Evolutionary conservation across 2,888 invertebrate species (phyloP), one percentile per base, ranked within the genome.

Genomic region (Dasypogon diadema): DNA sequence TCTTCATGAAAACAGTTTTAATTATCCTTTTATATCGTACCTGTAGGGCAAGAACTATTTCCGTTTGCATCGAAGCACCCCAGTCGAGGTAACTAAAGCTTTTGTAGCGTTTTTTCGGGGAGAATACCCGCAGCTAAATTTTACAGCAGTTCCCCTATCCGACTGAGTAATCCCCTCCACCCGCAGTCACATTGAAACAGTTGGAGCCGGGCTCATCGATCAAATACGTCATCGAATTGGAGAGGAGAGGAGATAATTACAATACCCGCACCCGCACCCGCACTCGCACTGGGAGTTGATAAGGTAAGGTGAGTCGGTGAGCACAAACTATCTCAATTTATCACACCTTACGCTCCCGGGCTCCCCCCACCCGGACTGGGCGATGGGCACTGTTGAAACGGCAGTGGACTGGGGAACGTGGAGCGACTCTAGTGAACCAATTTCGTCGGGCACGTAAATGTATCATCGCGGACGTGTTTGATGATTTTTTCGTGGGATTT

Each of bases 171-270:
- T n/a, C 58, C 30, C 3, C 30, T 5, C 30, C 30, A 30, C 30
- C 8, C 30, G 30, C 30, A 3, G 30, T 30, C 30, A 30, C 30
- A 30, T 3, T 5, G 30, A 30, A 30, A 30, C 30, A 5, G 4
- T 30, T 8, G 30, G 37, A 58, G 60, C 60, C 60, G 60, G 60
- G 34, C 60, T 60, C 60, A 60, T 60, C 60, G 60, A 60, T 60
- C 37, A 60, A 60, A 21, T 16, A 18, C 60, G 60, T 60, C 60
- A 37, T 60, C 60, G 37, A 60, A 60, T 60, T 21, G 60, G 37
- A 37, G 37, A 14, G 18, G 26, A 24, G 34, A 30, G 37, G 34
- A 14, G 8, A 26, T 58, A 58, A 24, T 16, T 58, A 2, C 26
- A 2, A 2, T 14, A 10, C 3, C 24, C 16, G 22, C 10, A 22